Base-by-base conservation (phyloP, 1,140 invertebrate genomes). In the Papilio machaon region DNA sequence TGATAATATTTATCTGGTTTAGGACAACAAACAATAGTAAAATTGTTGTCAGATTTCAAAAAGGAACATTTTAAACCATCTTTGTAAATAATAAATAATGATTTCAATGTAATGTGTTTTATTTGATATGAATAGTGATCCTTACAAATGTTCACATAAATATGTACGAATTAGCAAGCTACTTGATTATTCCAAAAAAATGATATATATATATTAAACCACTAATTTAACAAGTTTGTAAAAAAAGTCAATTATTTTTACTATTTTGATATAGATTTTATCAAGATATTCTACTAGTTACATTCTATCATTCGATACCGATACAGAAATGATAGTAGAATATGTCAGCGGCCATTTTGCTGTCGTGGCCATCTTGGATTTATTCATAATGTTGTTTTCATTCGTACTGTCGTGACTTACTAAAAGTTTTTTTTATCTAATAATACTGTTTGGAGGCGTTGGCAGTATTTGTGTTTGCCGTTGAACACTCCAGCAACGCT, bases 401-500 rank as follows among this genome's bases (percentile, higher is more conserved):
- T 47, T 47, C 7, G 10, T 47, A 47, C 46, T 47, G 10, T 2
- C 2, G 7, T 47, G 10, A 47, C 0, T 47, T 47, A 47, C 10
- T 30, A 30, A 30, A 30, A 30, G 23, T 47, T 47, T 47, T 47
- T 47, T 47, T 47, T 47, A 47, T 10, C 54, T 17, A 58, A n/a
- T n/a, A 58, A n/a, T 30, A n/a, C 2, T 86, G 81, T 79, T 94
- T 95, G 73, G 89, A 96, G 96, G 77, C 95, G 93, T 35, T 96
- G 96, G 90, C 95, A 94, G 17, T 97, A 96, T 80, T 94, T 94
- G 1, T 96, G 95, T 75, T 85, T 96, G 35, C 96, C 83, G 95
- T 96, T 82, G 95, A 97, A 80, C 95, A 93, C 13, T 97, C 96
- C 84, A 92, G 96, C 85, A 95, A 91, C 58, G 95, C 95, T 19